Conservation (phyloP, 2,113 vertebrate genomes). For the Eidolon helvum region DNA sequence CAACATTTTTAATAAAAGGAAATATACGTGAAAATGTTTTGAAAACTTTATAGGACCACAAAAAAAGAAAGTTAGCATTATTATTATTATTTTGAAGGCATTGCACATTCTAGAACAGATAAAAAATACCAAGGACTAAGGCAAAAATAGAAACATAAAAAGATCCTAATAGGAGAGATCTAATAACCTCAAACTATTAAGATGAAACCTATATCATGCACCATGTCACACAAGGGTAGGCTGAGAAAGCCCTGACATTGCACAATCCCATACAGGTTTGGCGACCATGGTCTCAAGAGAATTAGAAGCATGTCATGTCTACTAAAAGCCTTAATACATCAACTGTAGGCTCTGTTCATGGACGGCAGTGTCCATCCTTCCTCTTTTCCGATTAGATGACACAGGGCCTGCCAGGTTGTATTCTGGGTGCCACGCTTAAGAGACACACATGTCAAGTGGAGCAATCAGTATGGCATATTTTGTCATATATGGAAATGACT, state of each 20-base stretch:
- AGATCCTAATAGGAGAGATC: neutral
- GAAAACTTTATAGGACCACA: neutral
- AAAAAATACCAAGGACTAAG: neutral
- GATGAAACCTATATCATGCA: neutral
- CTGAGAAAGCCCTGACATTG: neutral
- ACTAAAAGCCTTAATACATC: neutral
- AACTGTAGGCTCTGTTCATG: rapidly evolving
- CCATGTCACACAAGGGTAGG: rapidly evolving
- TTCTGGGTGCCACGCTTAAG: neutral
- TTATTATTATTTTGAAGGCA: neutral
- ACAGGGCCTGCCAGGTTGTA: neutral
- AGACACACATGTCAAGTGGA: neutral
- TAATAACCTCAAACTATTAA: neutral
- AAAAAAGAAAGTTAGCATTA: neutral
- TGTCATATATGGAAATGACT: neutral
- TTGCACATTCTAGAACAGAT: neutral
- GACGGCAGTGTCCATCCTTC: rapidly evolving
- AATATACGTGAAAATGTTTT: neutral
- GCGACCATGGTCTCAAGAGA: rapidly evolving
- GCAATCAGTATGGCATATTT: neutral
- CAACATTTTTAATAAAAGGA: neutral
- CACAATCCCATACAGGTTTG: rapidly evolving
- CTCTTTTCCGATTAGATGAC: neutral
- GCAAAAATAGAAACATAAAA: neutral
- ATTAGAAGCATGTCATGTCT: neutral